Evolutionary conservation across 2,888 invertebrate species (phyloP), one percentile per base, ranked within the genome.

Genomic region (Podabrus alpinus): DNA sequence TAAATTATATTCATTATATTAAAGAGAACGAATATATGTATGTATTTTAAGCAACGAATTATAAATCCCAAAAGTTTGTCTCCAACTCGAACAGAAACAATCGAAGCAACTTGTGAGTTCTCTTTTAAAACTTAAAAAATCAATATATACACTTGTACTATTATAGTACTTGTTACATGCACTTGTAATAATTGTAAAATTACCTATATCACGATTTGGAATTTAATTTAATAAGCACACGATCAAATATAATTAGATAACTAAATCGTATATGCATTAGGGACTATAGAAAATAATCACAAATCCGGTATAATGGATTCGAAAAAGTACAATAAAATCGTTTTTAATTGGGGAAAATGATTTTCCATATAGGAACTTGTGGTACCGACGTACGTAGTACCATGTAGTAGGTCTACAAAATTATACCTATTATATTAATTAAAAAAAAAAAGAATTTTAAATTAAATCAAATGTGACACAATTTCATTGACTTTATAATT

Each of bases 1-100:
- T 70, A 75, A 72, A 75, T 75, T 75, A 73, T 72, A 75, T 45
- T 45, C 45, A 45, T 67, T 75, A 75, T 71, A 68, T 72, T 72
- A 72, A 69, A 72, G 69, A 72, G 75, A 72, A 19, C 29, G 72
- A 72, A 72, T 75, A n/a, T n/a, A n/a, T n/a, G n/a, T n/a, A n/a
- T n/a, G n/a, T n/a, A 75, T 72, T 72, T 74, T 71, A 67, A 72
- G 59, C 62, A 4, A 62, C 45, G n/a, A 45, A 45, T 45, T 45
- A 45, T n/a, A 45, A 45, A n/a, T 45, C n/a, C 45, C n/a, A 9
- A 5, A 45, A 45, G 5, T 45, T 45, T 45, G 45, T 45, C 45
- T 45, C n/a, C 1, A 2, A 45, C n/a, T n/a, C 45, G 1, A 45
- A 45, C 45, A 7, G 45, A n/a, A 45, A 45, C 7, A 45, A 45